phyloP scores from a whole-genome alignment of 2,113 vertebrate species.

The Probosciger aterrimus region DNA sequence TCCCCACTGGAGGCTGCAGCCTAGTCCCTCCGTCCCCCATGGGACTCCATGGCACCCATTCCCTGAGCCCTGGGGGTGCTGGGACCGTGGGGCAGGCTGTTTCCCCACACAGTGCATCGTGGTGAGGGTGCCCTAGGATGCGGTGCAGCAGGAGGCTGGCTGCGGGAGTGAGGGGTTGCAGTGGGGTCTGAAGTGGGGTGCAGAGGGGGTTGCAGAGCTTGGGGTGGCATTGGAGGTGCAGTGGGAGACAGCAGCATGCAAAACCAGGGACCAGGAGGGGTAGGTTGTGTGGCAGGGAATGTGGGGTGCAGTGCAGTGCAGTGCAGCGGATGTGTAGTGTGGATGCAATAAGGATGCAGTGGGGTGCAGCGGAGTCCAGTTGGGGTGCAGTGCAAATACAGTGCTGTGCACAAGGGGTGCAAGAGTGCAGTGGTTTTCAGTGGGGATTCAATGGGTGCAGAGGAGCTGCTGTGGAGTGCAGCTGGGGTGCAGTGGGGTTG shows the following conservation, averaged over 20 bases:
- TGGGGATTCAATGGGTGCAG: too few species aligned
- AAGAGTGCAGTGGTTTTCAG: not conserved
- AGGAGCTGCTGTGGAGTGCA: too few species aligned
- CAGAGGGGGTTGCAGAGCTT: not conserved
- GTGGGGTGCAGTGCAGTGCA: not conserved
- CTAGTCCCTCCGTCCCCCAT: not conserved
- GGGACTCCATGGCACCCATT: not conserved
- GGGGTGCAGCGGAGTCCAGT: not conserved
- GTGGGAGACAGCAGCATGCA: rapidly evolving
- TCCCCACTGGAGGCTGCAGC: not conserved
- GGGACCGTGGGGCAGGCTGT: not conserved
- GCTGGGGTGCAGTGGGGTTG: not conserved
- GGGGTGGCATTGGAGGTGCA: too few species aligned
- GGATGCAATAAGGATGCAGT: not conserved
- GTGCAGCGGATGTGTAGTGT: not conserved
- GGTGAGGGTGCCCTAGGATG: not conserved
- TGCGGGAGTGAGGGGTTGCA: not conserved
- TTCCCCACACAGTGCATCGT: not conserved
- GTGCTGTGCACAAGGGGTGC: not conserved
- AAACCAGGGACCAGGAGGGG: rapidly evolving
- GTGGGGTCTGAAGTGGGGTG: not conserved
- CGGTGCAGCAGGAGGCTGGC: not conserved
- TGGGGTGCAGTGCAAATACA: not conserved
- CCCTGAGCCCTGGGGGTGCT: not conserved
- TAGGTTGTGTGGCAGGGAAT: rapidly evolving